These are phyloP conservation scores for Anoura caudifer DNA, from an alignment of 2,113 vertebrate species.

Conservation along the genomic window DNA sequence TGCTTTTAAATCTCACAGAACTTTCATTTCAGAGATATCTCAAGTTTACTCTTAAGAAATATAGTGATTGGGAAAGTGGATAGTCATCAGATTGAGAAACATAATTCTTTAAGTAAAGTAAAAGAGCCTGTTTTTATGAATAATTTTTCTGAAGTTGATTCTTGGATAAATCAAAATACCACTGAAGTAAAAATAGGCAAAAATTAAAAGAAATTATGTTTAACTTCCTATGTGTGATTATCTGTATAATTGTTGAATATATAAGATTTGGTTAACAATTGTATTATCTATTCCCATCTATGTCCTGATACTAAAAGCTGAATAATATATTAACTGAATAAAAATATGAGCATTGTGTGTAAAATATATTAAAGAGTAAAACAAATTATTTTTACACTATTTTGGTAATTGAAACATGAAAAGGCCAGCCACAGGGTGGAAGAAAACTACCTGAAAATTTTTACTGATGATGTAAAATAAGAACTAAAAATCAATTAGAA, in stretches of 20 bases:
- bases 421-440: neutral
- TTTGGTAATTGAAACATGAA: neutral
- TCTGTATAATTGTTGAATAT: neutral
- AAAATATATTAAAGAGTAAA: neutral
- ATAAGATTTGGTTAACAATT: neutral
- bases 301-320: neutral
- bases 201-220: neutral
- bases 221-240: neutral
- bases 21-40: constrained; percentile 12
- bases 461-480: neutral
- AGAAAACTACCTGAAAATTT: neutral
- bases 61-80: neutral
- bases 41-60: constrained; percentile 3
- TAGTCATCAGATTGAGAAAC: neutral
- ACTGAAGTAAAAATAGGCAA: neutral
- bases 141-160: neutral
- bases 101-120: neutral
- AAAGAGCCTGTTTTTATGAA: neutral
- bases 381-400: neutral
- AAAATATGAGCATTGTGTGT: neutral
- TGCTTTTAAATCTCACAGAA: neutral
- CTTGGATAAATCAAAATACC: neutral
- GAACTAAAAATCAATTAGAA: neutral
- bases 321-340: neutral
- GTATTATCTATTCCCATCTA: neutral